Evolutionary conservation across 1,140 invertebrate genomes (phyloP), one percentile per base, ranked within the genome.

Genomic region (Pseudachorutes palmiensis): DNA sequence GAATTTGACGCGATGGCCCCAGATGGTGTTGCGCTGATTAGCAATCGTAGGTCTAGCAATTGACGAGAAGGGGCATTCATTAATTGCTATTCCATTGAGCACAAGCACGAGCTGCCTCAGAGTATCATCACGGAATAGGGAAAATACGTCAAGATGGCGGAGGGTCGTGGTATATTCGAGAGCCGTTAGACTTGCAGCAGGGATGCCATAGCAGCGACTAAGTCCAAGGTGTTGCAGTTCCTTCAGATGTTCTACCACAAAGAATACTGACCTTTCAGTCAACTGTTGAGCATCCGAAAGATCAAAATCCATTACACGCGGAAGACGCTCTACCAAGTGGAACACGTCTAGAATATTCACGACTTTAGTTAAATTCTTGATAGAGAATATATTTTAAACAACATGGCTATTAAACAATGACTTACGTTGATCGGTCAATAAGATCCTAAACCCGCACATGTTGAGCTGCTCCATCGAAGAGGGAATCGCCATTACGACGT

Each of bases 11-110:
- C 88, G 79, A 3, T 91, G 78, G 1, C 88, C 88, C 92, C 92
- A 96, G 75, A 96, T 88, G 30, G 90, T 92, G 0, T 91, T 92
- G 73, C 91, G 81, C 71, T 87, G 79, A 16, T 87, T 84, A 1
- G 91, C 91, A 14, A 93, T 90, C 0, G 92, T 94, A 0, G 92
- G 92, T 33, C 92, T 79, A 0, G 92, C 90, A 28, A 95, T 85
- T 1, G 87, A 88, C 72, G 90, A 91, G 78, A 87, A 89, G 64
- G 83, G 81, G 72, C 83, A 85, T 74, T 85, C 84, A 75, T 89
- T 89, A 30, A 89, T 81, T 74, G 84, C 80, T 24, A 87, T 81
- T 51, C 77, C 73, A 71, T 62, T 81, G 77, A 80, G 81, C 70
- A 78, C 82, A 31, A 80, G 75, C 66, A 83, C 78, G 24, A 91